Conservation (phyloP, 2,113 vertebrate species). For the Brachionichthys hirsutus region DNA sequence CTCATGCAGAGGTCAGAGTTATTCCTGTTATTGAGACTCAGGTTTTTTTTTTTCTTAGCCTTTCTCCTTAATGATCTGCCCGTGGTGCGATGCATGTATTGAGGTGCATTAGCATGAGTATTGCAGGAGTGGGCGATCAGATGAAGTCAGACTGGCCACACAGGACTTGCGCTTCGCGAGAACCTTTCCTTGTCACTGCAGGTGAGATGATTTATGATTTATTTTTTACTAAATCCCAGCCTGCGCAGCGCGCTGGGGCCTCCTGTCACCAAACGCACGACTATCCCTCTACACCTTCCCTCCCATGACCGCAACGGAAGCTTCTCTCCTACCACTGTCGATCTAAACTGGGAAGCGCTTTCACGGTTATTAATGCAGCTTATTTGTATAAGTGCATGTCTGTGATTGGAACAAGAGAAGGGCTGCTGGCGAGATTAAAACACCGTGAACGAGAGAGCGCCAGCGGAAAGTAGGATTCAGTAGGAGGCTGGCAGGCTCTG, state of each 20-base stretch:
- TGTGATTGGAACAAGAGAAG: conserved; percentile 66
- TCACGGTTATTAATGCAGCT: conserved; percentile 40
- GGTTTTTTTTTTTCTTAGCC: conserved; percentile 48
- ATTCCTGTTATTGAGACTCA: conserved; percentile 43
- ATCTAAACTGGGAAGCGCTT: conserved; percentile 50
- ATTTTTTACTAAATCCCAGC: conserved; percentile 75
- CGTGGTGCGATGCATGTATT: conserved; percentile 31
- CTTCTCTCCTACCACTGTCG: conserved; percentile 11
- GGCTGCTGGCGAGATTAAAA: conserved; percentile 58
- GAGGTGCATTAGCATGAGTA: conserved; percentile 65
- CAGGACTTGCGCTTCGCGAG: conserved; percentile 63
- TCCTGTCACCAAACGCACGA: conserved; percentile 62
- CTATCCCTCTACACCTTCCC: conserved; percentile 44
- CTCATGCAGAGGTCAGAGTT: conserved; percentile 57
- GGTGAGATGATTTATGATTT: conserved; percentile 79
- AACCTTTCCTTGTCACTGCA: conserved; percentile 67
- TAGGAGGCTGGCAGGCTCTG: conserved; percentile 64
- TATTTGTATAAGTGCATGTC: conserved; percentile 58
- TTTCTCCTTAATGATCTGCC: conserved; percentile 59
- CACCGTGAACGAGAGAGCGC: conserved; percentile 73
- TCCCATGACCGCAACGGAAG: conserved; percentile 26
- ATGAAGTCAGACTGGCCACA: conserved; percentile 57
- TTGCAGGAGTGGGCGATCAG: conserved; percentile 48
- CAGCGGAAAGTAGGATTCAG: conserved; percentile 64
- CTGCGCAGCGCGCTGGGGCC: conserved; percentile 59